Evolutionary conservation across 1,140 invertebrate species (phyloP), one percentile per base, ranked within the genome.

Genomic region (Drosophila pandora): DNA sequence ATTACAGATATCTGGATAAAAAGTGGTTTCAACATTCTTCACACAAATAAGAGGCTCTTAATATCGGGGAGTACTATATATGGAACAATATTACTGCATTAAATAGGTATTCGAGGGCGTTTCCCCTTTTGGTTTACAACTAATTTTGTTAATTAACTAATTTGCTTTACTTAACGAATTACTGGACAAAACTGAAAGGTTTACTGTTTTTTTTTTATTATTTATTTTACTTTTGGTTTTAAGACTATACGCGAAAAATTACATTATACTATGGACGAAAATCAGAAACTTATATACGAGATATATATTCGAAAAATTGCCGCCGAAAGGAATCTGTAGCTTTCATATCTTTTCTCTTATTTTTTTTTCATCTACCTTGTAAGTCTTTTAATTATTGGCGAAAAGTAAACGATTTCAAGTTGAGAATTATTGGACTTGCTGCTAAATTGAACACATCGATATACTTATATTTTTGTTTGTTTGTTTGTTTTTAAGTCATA

Each of bases 221-320:
- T 37, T 37, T 12, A 12, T 37, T 37, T 12, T 37, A 12, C n/a
- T 28, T 23, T 56, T 55, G 28, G 9, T 6, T 62, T 79, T 64
- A 68, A 45, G 25, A 67, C 37, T 62, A 62, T 23, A 32, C 60
- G 41, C 41, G 62, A 65, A 61, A 68, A 67, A 48, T 69, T 68
- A 62, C 50, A 85, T 85, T 85, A 85, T 62, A 59, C 81, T 85
- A 85, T 85, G 81, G 81, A 85, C 81, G 71, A 75, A 75, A 75
- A 65, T 64, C 48, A 30, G 53, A 65, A 76, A 67, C 55, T 76
- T 76, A 76, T 76, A 64, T 49, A 70, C 53, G 34, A 63, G 49
- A 54, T 53, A 54, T 55, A 47, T 47, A 47, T 50, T 17, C 28
- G 39, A 70, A 21, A 41, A 47, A 74, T 74, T 62, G 71, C 69